Conservation (phyloP, 1,140 invertebrate genomes). For the Drosophila ambigua region DNA sequence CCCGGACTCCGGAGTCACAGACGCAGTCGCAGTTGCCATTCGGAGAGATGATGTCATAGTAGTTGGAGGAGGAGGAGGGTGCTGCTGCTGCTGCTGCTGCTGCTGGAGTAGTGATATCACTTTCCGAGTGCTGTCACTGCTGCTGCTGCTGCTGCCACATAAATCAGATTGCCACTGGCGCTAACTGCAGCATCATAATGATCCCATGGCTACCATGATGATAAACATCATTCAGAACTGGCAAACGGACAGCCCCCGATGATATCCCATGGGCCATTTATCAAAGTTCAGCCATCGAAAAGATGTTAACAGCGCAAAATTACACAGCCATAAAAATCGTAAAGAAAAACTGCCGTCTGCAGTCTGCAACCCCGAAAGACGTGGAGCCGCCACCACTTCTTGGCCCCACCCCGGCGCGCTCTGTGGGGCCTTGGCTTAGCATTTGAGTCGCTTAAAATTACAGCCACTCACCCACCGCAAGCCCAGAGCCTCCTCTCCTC, state of each 20-base stretch:
- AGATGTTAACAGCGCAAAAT: conserved; percentile 48
- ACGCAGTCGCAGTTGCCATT: neutral
- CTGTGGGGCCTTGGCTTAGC: no score
- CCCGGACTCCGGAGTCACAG: conserved; percentile 1
- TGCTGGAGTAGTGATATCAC: conserved; percentile 21
- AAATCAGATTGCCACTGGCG: conserved; percentile 38
- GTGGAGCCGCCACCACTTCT: neutral
- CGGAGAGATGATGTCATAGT: conserved; percentile 31
- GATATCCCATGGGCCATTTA: conserved; percentile 32
- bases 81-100: neutral
- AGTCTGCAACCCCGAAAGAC: neutral
- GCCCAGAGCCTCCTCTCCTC: neutral
- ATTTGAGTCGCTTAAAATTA: no score
- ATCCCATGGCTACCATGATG: conserved; percentile 21
- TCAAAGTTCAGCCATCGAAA: conserved; percentile 47
- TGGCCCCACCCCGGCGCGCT: no score
- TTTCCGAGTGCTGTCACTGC: neutral
- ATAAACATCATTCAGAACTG: conserved; percentile 9
- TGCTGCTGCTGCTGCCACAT: conserved; percentile 8
- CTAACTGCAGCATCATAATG: conserved; percentile 23
- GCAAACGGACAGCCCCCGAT: neutral
- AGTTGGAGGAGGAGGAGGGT: conserved; percentile 22
- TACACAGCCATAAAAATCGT: conserved; percentile 37
- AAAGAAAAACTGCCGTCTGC: neutral
- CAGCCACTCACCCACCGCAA: neutral